Evolutionary conservation across 2,797 vertebrate species (phyloP), one percentile per base, ranked within the genome.

Genomic region (Microchirus variegatus): DNA sequence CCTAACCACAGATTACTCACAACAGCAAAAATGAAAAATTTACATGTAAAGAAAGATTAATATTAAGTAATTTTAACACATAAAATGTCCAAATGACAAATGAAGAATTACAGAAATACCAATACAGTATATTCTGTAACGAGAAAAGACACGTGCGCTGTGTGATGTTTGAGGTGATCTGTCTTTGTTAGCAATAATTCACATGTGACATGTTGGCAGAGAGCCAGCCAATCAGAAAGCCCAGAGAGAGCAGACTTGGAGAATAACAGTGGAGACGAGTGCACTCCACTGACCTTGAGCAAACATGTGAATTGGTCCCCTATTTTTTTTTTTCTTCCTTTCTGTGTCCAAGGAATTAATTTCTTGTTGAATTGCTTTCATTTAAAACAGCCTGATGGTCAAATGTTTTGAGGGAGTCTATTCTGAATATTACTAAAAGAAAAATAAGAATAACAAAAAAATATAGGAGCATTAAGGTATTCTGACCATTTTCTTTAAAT

Each of bases 141-240:
- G 31, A 31, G 3, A 31, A 31, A 31, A 6, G 31, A 31, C 8
- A 6, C 31, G 7, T 31, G 31, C 9, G 17, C 13, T 51, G 42
- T 43, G 59, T 26, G 61, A 31, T 1, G 59, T 63, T 73, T 10
- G 16, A 55, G 36, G 40, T 12, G 15, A 55, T 74, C 47, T 22
- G 51, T 68, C 76, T 67, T 54, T 22, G 9, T 68, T 66, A 53
- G 15, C 58, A 15, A 18, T 61, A 60, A 56, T 67, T 63, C 68
- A 61, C 73, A 48, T 61, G 71, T 52, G 67, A 69, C 72, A n/a
- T 53, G 64, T n/a, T 54, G 47, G 57, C 57, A 50, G 64, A 3
- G 42, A 47, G 51, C 49, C 64, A 75, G 59, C 81, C 72, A 19
- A 82, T 82, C 70, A 67, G 48, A 70, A 57, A 59, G 43, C 73